phyloP scores from a whole-genome alignment of 2,113 vertebrate species.

The Centropristis striata region DNA sequence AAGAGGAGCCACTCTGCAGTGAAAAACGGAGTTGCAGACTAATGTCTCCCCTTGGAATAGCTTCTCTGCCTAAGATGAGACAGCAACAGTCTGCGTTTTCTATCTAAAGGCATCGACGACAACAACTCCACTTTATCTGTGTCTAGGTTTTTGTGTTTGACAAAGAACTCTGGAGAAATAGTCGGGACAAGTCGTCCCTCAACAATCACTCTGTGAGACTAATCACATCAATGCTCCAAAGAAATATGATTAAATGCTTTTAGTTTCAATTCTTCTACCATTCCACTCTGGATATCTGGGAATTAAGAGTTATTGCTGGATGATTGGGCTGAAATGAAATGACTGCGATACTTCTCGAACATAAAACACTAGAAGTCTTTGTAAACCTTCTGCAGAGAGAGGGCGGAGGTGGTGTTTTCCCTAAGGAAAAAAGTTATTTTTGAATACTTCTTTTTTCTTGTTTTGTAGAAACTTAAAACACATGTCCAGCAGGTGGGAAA shows the following conservation, averaged over 20 bases:
- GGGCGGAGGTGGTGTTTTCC: neutral
- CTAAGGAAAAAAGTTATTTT: neutral
- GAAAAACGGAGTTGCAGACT: constrained; percentile 50
- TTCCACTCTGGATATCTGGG: constrained; percentile 13
- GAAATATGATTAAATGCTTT: constrained; percentile 51
- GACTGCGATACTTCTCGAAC: neutral
- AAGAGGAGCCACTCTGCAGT: constrained; percentile 36
- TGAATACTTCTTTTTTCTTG: constrained; percentile 27
- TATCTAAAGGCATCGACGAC: constrained; percentile 48
- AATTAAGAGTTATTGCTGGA: constrained; percentile 20
- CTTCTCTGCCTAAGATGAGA: constrained; percentile 42
- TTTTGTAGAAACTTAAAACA: constrained; percentile 59
- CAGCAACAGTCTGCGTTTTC: constrained; percentile 41
- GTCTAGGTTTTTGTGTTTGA: constrained; percentile 39
- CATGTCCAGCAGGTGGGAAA: constrained; percentile 59
- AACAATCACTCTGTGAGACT: constrained; percentile 35
- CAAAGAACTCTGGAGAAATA: constrained; percentile 36
- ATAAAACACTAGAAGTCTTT: constrained; percentile 21
- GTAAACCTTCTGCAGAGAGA: constrained; percentile 8
- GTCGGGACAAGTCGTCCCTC: constrained; percentile 4
- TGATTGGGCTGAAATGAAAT: constrained; percentile 37
- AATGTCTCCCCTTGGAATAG: constrained; percentile 49
- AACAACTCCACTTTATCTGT: constrained; percentile 41
- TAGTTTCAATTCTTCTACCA: constrained; percentile 29
- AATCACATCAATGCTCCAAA: constrained; percentile 46